These are phyloP conservation scores for Drosophila histrio DNA, from an alignment of 2,888 invertebrate genomes.

Conservation along the genomic window DNA sequence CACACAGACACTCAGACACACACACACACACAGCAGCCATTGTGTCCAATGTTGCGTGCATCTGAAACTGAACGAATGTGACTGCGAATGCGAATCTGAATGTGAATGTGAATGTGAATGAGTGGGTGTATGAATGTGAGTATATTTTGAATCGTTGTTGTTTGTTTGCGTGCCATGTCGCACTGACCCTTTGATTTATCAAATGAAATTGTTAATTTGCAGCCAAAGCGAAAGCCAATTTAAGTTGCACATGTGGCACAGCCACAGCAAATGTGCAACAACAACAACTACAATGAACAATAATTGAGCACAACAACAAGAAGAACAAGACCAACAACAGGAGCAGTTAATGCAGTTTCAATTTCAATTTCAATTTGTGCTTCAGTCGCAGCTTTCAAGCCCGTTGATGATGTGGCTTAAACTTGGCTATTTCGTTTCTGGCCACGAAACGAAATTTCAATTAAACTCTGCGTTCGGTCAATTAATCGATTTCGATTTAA, in stretches of 20 bases:
- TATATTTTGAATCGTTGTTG: slow-evolving; percentile 17
- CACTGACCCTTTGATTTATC: slow-evolving; percentile 34
- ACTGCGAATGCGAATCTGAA: slow-evolving; percentile 9
- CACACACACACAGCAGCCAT: slow-evolving; percentile 37
- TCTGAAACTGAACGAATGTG: slow-evolving; percentile 45
- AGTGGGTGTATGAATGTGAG: background rate
- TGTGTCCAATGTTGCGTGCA: slow-evolving; percentile 68
- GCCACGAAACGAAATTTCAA: slow-evolving; percentile 36
- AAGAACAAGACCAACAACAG: slow-evolving; percentile 11
- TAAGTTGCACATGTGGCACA: slow-evolving; percentile 43
- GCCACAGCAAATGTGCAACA: slow-evolving; percentile 42
- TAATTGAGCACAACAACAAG: slow-evolving; percentile 20
- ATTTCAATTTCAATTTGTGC: slow-evolving; percentile 41
- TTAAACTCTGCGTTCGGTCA: slow-evolving; percentile 56
- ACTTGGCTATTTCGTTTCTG: background rate
- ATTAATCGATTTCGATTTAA: slow-evolving; percentile 70
- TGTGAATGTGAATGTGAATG: background rate
- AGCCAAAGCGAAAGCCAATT: slow-evolving; percentile 74
- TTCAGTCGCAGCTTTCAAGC: background rate
- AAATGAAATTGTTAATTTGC: slow-evolving; percentile 70
- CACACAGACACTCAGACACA: slow-evolving; percentile 3
- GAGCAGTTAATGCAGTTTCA: slow-evolving; percentile 63
- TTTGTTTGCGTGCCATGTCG: slow-evolving; percentile 15
- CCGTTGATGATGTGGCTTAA: slow-evolving; percentile 3
- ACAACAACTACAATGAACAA: slow-evolving; percentile 14